Conservation (phyloP, 2,797 vertebrate genomes). For the Remorina albescens region DNA sequence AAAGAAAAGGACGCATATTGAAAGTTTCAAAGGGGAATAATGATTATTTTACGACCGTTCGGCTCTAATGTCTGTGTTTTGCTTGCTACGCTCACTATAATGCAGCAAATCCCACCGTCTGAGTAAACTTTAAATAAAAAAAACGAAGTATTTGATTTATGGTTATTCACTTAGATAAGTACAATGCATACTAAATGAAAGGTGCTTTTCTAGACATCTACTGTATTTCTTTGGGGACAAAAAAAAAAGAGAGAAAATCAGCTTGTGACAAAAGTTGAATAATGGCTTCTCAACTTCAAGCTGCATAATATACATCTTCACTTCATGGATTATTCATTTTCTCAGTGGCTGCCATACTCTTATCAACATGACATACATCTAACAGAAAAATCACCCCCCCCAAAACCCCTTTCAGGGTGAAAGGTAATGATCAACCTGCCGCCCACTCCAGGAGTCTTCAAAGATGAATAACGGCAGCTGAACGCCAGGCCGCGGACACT, state of each 20-base stretch:
- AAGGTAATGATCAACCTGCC: slow-evolving; percentile 64
- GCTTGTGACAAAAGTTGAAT: slow-evolving; percentile 74
- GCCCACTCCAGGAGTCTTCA: slow-evolving; percentile 44
- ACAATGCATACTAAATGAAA: slow-evolving; percentile 48
- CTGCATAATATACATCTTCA: slow-evolving; percentile 69
- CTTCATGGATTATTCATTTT: slow-evolving; percentile 81
- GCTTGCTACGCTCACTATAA: slow-evolving; percentile 14
- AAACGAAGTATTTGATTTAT: slow-evolving; percentile 64
- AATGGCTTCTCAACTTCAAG: slow-evolving; percentile 75
- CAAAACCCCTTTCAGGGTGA: slow-evolving; percentile 25
- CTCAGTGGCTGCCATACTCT: slow-evolving; percentile 70
- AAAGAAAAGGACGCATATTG: background rate
- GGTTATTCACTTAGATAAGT: slow-evolving; percentile 51
- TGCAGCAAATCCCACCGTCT: slow-evolving; percentile 23
- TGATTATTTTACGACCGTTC: background rate
- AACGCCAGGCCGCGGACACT: slow-evolving; percentile 16
- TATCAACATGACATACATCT: slow-evolving; percentile 79
- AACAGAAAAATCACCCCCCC: slow-evolving; percentile 56
- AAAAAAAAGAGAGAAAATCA: slow-evolving; percentile 50
- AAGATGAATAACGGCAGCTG: slow-evolving; percentile 48
- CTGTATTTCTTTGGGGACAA: slow-evolving; percentile 24
- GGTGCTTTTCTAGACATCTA: slow-evolving; percentile 53
- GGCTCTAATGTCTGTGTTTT: background rate
- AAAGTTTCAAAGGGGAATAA: background rate
- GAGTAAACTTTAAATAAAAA: slow-evolving; percentile 40